Evolutionary conservation across 1,140 invertebrate genomes (phyloP).

Genomic region (Sinonovacula constricta): DNA sequence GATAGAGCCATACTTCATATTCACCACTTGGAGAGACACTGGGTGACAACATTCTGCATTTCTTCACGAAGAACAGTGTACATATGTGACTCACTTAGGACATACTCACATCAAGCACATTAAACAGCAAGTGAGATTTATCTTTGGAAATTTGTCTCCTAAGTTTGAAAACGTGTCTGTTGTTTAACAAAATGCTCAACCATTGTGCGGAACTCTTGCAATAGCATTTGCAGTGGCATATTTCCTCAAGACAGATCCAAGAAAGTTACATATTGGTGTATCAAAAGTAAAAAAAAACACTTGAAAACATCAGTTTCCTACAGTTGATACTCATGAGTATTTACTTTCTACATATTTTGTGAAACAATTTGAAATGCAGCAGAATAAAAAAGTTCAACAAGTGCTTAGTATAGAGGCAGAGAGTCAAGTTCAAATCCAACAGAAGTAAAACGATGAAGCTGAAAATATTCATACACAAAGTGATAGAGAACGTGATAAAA

Average conservation of each 20-base stretch:
- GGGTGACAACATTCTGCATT: conserved; percentile 15
- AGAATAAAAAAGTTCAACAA: not conserved
- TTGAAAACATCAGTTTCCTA: conserved; percentile 8
- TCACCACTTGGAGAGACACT: conserved; percentile 9
- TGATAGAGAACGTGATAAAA: conserved; percentile 7
- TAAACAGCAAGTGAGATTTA: conserved; percentile 13
- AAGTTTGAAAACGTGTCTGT: conserved; percentile 13
- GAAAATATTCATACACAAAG: not conserved
- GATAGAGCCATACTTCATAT: conserved; percentile 20
- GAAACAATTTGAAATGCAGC: conserved; percentile 2
- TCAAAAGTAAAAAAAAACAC: conserved; percentile 16
- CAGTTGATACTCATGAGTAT: not conserved
- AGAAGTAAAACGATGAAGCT: not conserved
- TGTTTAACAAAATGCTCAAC: conserved; percentile 12
- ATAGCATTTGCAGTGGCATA: conserved; percentile 21
- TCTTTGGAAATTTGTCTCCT: conserved; percentile 11
- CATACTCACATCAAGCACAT: not conserved
- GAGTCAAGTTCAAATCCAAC: not conserved
- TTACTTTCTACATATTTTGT: conserved; percentile 13
- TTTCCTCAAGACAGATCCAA: conserved; percentile 8
- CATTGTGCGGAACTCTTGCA: conserved; percentile 12
- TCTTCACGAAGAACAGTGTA: conserved; percentile 1
- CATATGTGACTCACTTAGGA: conserved; percentile 10
- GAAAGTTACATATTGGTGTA: conserved; percentile 5
- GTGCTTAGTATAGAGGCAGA: not conserved